These are phyloP conservation scores for Littorina saxatilis DNA, from an alignment of 1,140 invertebrate genomes.

Conservation along the genomic window DNA sequence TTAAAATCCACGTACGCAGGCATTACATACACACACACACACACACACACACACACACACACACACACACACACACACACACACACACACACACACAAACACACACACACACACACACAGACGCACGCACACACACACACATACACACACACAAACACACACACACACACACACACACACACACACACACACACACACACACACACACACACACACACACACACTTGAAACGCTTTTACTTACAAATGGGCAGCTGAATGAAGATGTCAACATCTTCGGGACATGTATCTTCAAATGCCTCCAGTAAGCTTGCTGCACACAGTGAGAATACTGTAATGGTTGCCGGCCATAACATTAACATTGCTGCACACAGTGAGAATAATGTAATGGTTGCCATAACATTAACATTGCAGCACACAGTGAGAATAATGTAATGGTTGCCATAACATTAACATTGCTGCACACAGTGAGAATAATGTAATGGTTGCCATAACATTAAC, in stretches of 20 bases:
- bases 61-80: slow-evolving; percentile 12
- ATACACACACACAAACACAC: background rate
- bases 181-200: background rate
- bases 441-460: too few species aligned
- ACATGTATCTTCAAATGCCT: background rate
- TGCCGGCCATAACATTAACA: too few species aligned
- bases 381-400: too few species aligned
- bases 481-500: too few species aligned
- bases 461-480: too few species aligned
- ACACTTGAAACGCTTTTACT: background rate
- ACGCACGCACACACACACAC: background rate
- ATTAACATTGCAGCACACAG: too few species aligned
- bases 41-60: background rate
- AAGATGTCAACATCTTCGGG: background rate
- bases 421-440: too few species aligned
- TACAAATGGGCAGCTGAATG: background rate
- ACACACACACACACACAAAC: background rate
- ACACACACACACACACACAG: background rate
- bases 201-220: background rate
- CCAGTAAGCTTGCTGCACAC: background rate
- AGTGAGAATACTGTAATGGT: background rate
- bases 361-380: too few species aligned
- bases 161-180: slow-evolving; percentile 12
- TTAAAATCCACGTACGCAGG: background rate
- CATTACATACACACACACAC: background rate